Evolutionary conservation across 2,113 vertebrate species (phyloP), one percentile per base, ranked within the genome.

Genomic region (Entelurus aequoreus): DNA sequence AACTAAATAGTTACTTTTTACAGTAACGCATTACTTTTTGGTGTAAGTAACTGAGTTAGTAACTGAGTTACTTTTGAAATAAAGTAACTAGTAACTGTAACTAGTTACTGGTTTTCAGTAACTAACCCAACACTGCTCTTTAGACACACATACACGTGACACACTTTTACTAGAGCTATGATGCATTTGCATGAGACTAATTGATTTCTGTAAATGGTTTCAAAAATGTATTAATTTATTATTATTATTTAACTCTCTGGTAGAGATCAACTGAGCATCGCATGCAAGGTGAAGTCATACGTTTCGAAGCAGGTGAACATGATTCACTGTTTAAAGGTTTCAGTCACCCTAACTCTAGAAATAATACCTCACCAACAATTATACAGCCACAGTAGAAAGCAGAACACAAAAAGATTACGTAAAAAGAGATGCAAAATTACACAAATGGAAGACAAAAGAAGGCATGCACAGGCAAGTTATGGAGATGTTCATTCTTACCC

Each of bases 391-490:
- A 54, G 53, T 35, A 14, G 28, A 54, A 54, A 55, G 53, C 14
- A 51, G 49, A 10, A 49, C 5, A 8, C 5, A 52, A 52, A 28
- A 28, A 28, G 28, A 64, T 12, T 36, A 49, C 21, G n/a, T 13
- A 28, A 19, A 14, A 40, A 9, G 40, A 60, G 7, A 48, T 40
- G 14, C 8, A 44, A 58, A 40, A 48, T 11, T 16, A 65, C 13
- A 11, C 16, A 56, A 57, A 50, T 36, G 8, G 63, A 14, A 56
- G 28, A 51, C 11, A 47, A 62, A 57, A 14, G 48, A 42, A 62
- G 11, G 8, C 14, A 9, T 38, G 54, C 14, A 38, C 14, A 48
- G 35, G 56, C 5, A 50, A 19, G 13, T 4, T 54, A 13, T 6
- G 35, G 48, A 61, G 7, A 1, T 37, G 7, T 8, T 14, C 38